Percentiles rank a stretch among this genome's conserved stretches.
Evolutionary conservation across 2,888 invertebrate species (phyloP).

Genomic region (Cistogaster globosa): DNA sequence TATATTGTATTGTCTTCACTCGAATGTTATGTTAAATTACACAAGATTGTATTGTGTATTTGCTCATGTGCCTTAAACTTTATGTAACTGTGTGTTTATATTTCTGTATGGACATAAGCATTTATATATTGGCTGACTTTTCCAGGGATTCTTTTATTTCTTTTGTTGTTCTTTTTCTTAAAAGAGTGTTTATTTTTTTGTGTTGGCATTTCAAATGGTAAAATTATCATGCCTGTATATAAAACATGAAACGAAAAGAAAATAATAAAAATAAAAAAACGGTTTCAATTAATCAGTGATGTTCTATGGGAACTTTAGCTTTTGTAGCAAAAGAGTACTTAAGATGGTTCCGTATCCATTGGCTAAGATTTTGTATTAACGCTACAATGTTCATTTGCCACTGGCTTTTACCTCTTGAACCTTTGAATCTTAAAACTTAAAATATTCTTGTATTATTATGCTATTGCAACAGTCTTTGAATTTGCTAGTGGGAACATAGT

Average conservation of each 20-base stretch:
- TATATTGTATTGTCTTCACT: not conserved
- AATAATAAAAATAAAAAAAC: conserved; percentile 21
- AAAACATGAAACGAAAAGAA: conserved; percentile 21
- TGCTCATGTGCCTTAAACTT: conserved; percentile 10
- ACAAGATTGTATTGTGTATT: conserved; percentile 8
- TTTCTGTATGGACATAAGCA: not conserved
- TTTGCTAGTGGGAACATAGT: too few relatives aligned
- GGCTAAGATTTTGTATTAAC: too few relatives aligned
- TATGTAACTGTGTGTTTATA: not conserved
- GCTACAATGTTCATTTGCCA: too few relatives aligned
- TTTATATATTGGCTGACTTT: conserved; percentile 61
- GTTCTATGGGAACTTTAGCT: not conserved
- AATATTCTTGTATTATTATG: too few relatives aligned
- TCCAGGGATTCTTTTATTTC: conserved; percentile 26
- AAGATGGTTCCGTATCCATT: not conserved
- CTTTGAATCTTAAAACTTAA: too few relatives aligned
- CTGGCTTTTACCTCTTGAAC: too few relatives aligned
- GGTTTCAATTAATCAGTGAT: conserved; percentile 26
- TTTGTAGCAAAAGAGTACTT: conserved; percentile 36
- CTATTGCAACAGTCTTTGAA: too few relatives aligned
- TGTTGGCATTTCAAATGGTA: conserved; percentile 41
- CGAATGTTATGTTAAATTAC: not conserved
- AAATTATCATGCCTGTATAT: conserved; percentile 24
- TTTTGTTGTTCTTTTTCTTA: conserved; percentile 26
- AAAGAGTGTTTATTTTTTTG: not conserved